Evolutionary conservation across 2,113 vertebrate species (phyloP).

Genomic region (Xenotilapia flavipinnis): DNA sequence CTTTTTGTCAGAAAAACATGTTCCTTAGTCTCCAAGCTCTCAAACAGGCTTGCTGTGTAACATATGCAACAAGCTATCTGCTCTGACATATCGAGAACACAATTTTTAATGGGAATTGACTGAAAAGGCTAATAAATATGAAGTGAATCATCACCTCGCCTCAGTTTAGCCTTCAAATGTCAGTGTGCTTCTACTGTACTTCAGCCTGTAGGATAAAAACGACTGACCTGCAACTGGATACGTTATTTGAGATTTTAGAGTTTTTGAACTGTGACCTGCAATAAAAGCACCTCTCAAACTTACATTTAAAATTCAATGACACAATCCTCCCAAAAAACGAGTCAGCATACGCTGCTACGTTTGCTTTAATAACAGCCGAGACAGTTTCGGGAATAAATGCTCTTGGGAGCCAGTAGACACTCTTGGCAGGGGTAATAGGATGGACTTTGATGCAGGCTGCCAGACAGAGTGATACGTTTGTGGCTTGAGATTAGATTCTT

Average conservation of each 20-base stretch:
- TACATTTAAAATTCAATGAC: slow-evolving; percentile 11
- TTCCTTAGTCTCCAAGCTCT: neutral
- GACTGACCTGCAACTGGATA: neutral
- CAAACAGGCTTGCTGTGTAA: neutral
- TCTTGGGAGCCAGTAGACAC: neutral
- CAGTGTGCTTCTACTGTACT: neutral
- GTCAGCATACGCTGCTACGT: neutral
- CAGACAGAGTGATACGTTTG: neutral
- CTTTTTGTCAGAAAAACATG: neutral
- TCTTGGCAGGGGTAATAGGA: slow-evolving; percentile 13
- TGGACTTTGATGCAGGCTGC: neutral
- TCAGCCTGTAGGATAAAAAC: neutral
- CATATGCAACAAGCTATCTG: neutral
- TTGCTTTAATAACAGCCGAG: neutral
- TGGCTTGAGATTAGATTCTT: neutral
- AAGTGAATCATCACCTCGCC: neutral
- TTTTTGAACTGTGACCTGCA: neutral
- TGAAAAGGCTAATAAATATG: neutral
- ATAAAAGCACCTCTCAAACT: neutral
- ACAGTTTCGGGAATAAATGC: neutral
- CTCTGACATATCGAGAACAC: accelerated
- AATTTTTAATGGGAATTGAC: neutral
- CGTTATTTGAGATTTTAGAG: neutral
- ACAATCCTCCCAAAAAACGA: neutral
- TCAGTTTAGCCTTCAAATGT: neutral